These are phyloP conservation scores for Cyrtorhinus lividipennis DNA, from an alignment of 1,140 invertebrate species.

Conservation along the genomic window DNA sequence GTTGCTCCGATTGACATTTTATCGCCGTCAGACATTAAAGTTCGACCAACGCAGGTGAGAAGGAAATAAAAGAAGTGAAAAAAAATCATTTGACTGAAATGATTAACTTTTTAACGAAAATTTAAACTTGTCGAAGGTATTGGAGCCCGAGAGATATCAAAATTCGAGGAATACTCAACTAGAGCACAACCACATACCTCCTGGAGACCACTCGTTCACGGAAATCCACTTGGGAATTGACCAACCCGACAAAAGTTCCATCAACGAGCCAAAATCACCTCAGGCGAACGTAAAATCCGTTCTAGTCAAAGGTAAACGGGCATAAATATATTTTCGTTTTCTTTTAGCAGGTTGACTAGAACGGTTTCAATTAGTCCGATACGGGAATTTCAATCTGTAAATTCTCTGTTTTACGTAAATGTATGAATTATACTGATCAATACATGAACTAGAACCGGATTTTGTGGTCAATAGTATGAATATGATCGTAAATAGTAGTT, in stretches of 20 bases:
- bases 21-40: background rate
- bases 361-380: too few species aligned
- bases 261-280: conserved; percentile 8
- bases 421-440: too few species aligned
- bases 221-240: background rate
- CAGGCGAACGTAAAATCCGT: background rate
- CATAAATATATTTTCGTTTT: conserved; percentile 16
- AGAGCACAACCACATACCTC: background rate
- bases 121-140: too few species aligned
- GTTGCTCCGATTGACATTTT: background rate
- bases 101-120: too few species aligned
- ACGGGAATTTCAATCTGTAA: too few species aligned
- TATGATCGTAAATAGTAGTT: too few species aligned
- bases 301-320: conserved; percentile 2
- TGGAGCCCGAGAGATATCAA: background rate
- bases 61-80: too few species aligned
- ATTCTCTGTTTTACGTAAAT: too few species aligned
- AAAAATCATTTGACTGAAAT: too few species aligned
- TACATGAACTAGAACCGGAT: too few species aligned
- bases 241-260: conserved; percentile 18
- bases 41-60: background rate
- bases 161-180: background rate
- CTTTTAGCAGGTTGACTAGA: conserved; percentile 20
- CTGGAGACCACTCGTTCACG: background rate
- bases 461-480: too few species aligned